These are phyloP conservation scores for Hyposoter dolosus DNA, from an alignment of 2,888 invertebrate genomes.

Conservation along the genomic window DNA sequence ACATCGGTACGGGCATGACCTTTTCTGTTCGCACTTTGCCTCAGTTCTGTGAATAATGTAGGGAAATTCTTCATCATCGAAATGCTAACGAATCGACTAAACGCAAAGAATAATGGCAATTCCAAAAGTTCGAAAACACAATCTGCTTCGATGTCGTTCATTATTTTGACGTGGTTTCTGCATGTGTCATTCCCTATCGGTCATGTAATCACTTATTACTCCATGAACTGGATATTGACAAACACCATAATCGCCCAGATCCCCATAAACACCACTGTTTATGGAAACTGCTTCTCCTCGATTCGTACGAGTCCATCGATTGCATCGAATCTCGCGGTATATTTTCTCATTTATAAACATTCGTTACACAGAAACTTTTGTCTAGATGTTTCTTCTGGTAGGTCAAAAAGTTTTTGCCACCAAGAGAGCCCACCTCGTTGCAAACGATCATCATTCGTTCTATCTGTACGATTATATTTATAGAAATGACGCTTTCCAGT, in stretches of 20 bases:
- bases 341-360: neutral
- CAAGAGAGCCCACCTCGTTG: constrained; percentile 28
- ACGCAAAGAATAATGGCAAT: neutral
- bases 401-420: constrained; percentile 72
- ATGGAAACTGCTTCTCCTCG: neutral
- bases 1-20: constrained; percentile 14
- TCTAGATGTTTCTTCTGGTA: constrained; percentile 62
- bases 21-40: neutral
- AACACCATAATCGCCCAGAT: neutral
- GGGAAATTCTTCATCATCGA: neutral
- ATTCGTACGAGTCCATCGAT: neutral
- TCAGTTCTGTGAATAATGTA: neutral
- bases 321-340: neutral
- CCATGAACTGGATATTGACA: neutral
- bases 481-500: constrained; percentile 74
- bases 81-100: neutral
- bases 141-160: too few relatives aligned
- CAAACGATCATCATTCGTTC: constrained; percentile 7
- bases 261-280: neutral
- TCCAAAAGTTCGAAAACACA: neutral
- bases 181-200: neutral
- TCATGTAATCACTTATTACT: neutral
- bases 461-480: constrained; percentile 73
- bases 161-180: too few relatives aligned
- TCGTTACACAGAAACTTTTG: neutral